These are phyloP conservation scores for Zootoca vivipara DNA, from an alignment of 2,113 vertebrate genomes.

Conservation along the genomic window DNA sequence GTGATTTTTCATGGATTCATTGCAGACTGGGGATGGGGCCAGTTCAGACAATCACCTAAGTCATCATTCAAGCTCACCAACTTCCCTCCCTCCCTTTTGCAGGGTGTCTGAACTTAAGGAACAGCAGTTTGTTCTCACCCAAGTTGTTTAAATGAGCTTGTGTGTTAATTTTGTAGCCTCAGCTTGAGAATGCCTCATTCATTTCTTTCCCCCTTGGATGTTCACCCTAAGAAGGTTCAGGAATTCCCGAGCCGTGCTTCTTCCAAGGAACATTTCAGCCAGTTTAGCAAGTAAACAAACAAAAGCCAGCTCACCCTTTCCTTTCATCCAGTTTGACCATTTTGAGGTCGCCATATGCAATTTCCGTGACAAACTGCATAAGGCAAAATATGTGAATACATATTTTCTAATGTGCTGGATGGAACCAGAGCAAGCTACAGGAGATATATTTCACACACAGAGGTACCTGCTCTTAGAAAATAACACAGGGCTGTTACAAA, in stretches of 20 bases:
- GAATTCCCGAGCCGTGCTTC: not conserved
- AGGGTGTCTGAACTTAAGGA: not conserved
- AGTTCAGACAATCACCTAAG: not conserved
- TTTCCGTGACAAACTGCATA: conserved; percentile 56
- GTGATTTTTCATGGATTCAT: not conserved
- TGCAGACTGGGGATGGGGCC: not conserved
- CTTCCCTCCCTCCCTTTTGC: not conserved
- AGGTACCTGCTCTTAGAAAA: conserved; percentile 52
- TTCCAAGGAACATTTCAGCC: not conserved
- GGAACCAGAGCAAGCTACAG: conserved; percentile 18
- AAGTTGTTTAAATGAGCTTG: not conserved
- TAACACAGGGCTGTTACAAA: conserved; percentile 31
- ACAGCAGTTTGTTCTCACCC: not conserved
- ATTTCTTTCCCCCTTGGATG: not conserved
- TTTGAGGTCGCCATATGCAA: conserved; percentile 61
- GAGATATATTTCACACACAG: conserved; percentile 59
- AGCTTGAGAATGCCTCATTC: not conserved
- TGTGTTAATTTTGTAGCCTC: not conserved
- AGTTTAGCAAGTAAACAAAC: not conserved
- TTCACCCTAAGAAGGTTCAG: not conserved
- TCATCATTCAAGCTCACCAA: not conserved
- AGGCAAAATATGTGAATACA: conserved; percentile 1
- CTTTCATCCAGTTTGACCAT: conserved; percentile 40
- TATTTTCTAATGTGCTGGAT: not conserved
- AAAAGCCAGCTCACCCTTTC: conserved; percentile 27